phyloP scores from a whole-genome alignment of 2,113 vertebrate species.

The Coracopsis vasa region DNA sequence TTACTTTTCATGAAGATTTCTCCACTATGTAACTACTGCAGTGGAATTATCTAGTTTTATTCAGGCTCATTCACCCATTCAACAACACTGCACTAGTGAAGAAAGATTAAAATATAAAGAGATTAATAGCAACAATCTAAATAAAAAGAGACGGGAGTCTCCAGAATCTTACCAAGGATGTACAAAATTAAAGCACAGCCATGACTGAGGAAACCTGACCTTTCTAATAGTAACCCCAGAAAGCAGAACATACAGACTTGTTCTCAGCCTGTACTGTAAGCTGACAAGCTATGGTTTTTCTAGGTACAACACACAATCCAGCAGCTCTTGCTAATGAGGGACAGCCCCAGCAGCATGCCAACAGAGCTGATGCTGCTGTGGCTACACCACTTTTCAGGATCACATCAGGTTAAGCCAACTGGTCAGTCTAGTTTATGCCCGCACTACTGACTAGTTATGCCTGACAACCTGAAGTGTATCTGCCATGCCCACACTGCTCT shows the following conservation, averaged over 20 bases:
- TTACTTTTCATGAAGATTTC: neutral
- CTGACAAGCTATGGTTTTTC: neutral
- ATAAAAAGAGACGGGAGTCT: neutral
- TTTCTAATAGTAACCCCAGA: neutral
- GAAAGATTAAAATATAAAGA: neutral
- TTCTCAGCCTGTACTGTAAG: neutral
- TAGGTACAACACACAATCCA: accelerated
- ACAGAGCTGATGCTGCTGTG: neutral
- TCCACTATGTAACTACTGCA: neutral
- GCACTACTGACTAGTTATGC: neutral
- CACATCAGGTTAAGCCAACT: neutral
- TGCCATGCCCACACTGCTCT: neutral
- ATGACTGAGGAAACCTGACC: neutral
- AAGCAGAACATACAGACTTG: neutral
- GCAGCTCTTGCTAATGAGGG: neutral
- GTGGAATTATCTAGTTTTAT: neutral
- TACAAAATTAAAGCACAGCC: neutral
- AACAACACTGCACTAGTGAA: neutral
- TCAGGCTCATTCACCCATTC: neutral
- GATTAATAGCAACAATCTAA: neutral
- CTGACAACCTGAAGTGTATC: neutral
- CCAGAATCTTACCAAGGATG: neutral
- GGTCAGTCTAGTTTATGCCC: neutral
- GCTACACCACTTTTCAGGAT: neutral
- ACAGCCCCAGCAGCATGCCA: neutral